phyloP scores from a whole-genome alignment of 2,888 invertebrate species.

The Synanthedon tipuliformis region DNA sequence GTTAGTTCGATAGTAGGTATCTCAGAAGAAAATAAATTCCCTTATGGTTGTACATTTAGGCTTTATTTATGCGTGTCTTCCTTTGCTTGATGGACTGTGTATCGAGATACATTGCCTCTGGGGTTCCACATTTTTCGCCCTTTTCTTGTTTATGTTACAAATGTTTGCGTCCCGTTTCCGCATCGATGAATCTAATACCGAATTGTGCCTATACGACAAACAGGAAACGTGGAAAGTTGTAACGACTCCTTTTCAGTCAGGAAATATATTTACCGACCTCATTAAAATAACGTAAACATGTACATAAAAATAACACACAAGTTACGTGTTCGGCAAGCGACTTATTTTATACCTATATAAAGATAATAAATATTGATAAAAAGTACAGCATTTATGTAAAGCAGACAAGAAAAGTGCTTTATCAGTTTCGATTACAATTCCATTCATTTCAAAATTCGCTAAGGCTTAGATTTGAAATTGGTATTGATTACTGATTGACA shows the following conservation, averaged over 20 bases:
- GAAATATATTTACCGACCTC: background rate
- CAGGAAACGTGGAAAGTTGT: constrained; percentile 6
- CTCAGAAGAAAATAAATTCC: constrained; percentile 13
- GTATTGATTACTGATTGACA: too few relatives aligned
- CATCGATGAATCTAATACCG: constrained; percentile 5
- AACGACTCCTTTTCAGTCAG: background rate
- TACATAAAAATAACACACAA: background rate
- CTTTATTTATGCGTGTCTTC: constrained; percentile 15
- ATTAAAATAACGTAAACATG: constrained; percentile 4
- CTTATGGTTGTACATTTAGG: constrained; percentile 7
- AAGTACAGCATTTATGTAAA: too few relatives aligned
- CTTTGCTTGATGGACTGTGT: constrained; percentile 16
- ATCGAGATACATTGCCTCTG: constrained; percentile 16
- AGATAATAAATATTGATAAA: too few relatives aligned
- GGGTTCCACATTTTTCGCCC: constrained; percentile 16
- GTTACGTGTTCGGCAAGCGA: too few relatives aligned
- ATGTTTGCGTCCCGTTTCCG: constrained; percentile 20
- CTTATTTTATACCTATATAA: too few relatives aligned
- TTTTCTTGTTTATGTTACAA: constrained; percentile 16
- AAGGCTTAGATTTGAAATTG: too few relatives aligned
- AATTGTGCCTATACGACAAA: constrained; percentile 5
- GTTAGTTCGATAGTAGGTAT: background rate
- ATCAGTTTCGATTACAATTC: too few relatives aligned
- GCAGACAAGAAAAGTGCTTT: too few relatives aligned
- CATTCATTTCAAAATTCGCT: too few relatives aligned